Evolutionary conservation across 2,113 vertebrate species (phyloP).

Genomic region (Nymphicus hollandicus): DNA sequence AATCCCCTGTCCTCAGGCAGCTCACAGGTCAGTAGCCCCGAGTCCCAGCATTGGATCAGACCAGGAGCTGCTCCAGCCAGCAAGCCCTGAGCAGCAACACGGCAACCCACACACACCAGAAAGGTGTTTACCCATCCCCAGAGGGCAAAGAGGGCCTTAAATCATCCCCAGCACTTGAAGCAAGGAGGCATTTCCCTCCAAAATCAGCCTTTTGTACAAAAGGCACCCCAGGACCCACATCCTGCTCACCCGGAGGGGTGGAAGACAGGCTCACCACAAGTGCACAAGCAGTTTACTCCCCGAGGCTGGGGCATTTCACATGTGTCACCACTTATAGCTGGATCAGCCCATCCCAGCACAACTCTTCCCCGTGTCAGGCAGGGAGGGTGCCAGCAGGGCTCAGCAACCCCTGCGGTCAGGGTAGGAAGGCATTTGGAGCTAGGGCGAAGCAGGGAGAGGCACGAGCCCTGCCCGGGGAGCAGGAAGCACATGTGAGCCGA

Average conservation of each 20-base stretch:
- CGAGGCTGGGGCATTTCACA: neutral
- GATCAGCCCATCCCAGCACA: neutral
- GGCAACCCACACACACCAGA: rapidly evolving
- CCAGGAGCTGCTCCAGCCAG: neutral
- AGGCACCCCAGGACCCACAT: neutral
- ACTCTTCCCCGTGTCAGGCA: neutral
- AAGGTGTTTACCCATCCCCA: neutral
- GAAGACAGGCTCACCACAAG: neutral
- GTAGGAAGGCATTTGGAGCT: neutral
- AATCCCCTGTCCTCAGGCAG: rapidly evolving
- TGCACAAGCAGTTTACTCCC: neutral
- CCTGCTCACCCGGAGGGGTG: rapidly evolving
- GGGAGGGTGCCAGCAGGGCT: rapidly evolving
- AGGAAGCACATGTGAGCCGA: slow-evolving; percentile 37
- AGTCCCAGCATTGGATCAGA: neutral
- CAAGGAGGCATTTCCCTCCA: neutral
- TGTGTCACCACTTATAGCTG: rapidly evolving
- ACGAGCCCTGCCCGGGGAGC: neutral
- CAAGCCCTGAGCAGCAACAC: neutral
- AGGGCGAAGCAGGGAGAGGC: neutral
- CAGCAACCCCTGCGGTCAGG: neutral
- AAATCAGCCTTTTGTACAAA: neutral
- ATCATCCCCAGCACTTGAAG: neutral
- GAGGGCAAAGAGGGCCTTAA: neutral
- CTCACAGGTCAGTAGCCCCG: rapidly evolving